A percentile compares a stretch with the other conserved stretches of the same genome.
phyloP scores from a whole-genome alignment of 2,888 invertebrate species.

The Panzeria rudis region DNA sequence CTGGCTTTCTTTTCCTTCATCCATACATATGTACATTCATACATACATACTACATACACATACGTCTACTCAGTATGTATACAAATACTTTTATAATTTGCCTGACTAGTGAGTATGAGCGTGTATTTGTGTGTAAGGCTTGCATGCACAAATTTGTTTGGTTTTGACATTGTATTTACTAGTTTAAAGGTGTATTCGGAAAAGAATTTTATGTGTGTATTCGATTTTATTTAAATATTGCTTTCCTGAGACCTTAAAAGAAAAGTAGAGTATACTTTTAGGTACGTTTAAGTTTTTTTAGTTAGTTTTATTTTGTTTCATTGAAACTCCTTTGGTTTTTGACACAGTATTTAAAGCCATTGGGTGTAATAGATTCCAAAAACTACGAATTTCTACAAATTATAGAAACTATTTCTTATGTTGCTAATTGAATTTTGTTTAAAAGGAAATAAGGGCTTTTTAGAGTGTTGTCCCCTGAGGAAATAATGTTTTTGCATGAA shows the following conservation, averaged over 20 bases:
- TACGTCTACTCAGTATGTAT: background rate
- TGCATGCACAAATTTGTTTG: slow-evolving; percentile 68
- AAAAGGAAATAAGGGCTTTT: slow-evolving; percentile 24
- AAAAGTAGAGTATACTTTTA: slow-evolving; percentile 58
- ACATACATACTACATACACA: background rate
- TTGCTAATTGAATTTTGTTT: slow-evolving; percentile 63
- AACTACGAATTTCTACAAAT: background rate
- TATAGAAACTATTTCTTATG: slow-evolving; percentile 15
- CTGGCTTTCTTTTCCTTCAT: slow-evolving; percentile 49
- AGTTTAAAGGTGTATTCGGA: slow-evolving; percentile 55
- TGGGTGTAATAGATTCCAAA: slow-evolving; percentile 3
- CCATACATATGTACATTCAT: background rate
- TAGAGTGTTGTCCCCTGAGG: background rate
- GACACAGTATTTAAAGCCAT: slow-evolving; percentile 34
- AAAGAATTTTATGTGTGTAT: slow-evolving; percentile 16
- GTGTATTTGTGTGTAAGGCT: slow-evolving; percentile 70
- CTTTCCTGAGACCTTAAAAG: slow-evolving; percentile 5
- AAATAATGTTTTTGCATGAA: background rate
- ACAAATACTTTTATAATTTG: slow-evolving; percentile 10
- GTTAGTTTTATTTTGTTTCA: slow-evolving; percentile 15
- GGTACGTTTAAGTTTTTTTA: slow-evolving; percentile 42
- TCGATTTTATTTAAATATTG: slow-evolving; percentile 22
- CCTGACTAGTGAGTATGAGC: slow-evolving; percentile 5
- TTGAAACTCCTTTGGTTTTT: slow-evolving; percentile 24
- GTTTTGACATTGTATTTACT: slow-evolving; percentile 67